Evolutionary conservation across 2,113 vertebrate genomes (phyloP), one percentile per base, ranked within the genome.

Genomic region (Nerophis lumbriciformis): DNA sequence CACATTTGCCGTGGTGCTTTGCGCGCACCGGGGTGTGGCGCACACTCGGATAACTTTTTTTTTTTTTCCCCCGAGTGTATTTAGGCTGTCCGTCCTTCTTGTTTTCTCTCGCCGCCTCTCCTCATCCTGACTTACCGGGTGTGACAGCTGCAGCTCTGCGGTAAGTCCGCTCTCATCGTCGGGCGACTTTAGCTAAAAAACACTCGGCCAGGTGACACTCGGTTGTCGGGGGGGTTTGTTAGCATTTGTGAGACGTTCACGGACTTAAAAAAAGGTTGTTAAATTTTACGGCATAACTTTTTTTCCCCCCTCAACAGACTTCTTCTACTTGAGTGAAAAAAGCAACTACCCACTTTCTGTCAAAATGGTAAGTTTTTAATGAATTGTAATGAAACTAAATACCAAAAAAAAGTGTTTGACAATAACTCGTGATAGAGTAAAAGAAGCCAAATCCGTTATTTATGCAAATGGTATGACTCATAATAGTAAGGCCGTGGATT

Each of bases 291-390:
- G 1, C 19, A 5, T 13, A 4, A 12, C 38, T 44, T 44, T 57
- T 19, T 36, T 21, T 44, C 6, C 28, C 0, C 71, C 1, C 54
- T 16, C 36, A 8, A 38, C 73, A 85, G 85, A 76, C 14, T 13
- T 66, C 5, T 50, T 49, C 16, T 35, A 13, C 15, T n/a, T 12
- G 1, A 15, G 10, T n/a, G 15, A 12, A 48, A 62, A 61, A 28
- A 59, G 39, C 7, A 72, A 55, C 6, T 6, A 12, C 28, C 28
- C 59, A 58, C 16, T 44, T 28, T 63, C 66, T 21, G 6, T 65
- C 66, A 76, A 76, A 66, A 88, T 88, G 86, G 86, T 86, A 68
- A 86, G 86, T 84, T n/a, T 8, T 48, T 35, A 10, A 3, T 4
- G 28, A 7, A 21, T 39, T 16, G n/a, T 15, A 35, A 6, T 13